A percentile compares a stretch with the other conserved stretches of the same genome.
These are phyloP conservation scores for Poeciliopsis turneri DNA, from an alignment of 2,797 vertebrate genomes.

Conservation along the genomic window DNA sequence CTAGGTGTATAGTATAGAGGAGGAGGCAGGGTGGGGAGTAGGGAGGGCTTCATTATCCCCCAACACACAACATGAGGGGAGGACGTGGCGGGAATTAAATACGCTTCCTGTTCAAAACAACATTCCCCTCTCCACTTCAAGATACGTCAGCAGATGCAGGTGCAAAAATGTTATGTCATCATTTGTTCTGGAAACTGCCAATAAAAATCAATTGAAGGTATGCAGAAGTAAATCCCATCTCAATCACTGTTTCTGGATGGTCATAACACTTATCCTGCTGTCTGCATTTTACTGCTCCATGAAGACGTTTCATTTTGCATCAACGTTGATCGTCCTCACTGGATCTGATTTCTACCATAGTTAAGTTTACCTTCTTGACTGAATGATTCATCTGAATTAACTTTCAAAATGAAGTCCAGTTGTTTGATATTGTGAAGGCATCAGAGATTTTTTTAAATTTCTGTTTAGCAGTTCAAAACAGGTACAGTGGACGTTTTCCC, in stretches of 20 bases:
- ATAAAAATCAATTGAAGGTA: background rate
- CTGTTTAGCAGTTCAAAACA: background rate
- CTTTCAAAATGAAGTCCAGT: background rate
- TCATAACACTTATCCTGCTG: background rate
- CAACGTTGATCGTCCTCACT: background rate
- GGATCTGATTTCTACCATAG: background rate
- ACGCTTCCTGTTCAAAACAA: conserved; percentile 16
- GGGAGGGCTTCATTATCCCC: conserved; percentile 37
- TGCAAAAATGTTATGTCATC: background rate
- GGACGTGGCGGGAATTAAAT: conserved; percentile 28
- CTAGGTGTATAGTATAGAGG: conserved; percentile 41
- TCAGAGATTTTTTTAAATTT: background rate
- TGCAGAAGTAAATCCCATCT: background rate
- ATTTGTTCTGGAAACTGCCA: background rate
- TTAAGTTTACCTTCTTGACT: no score
- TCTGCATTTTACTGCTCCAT: background rate
- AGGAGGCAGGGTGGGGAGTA: conserved; percentile 16
- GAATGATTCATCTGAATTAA: background rate
- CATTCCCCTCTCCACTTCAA: background rate
- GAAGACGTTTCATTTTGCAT: background rate
- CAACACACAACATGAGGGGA: conserved; percentile 27
- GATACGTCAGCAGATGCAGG: conserved; percentile 3
- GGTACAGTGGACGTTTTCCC: background rate
- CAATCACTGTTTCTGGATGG: background rate
- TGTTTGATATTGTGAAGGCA: background rate